Conservation (phyloP, 23 tunicate species). For the Oikopleura vanhoeffeni region DNA sequence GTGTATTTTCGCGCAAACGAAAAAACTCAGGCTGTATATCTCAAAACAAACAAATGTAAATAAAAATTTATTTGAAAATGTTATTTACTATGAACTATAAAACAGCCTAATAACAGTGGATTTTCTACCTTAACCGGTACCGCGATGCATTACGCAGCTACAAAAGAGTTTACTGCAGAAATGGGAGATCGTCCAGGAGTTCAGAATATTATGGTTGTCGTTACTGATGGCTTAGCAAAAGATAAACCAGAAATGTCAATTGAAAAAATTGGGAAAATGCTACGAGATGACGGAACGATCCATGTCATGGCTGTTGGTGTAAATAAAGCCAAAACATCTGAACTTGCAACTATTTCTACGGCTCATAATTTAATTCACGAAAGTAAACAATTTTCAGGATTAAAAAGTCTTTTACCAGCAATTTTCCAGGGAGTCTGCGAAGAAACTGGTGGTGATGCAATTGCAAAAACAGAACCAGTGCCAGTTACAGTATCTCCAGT, state of each 20-base stretch:
- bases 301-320: background rate
- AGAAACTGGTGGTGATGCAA: background rate
- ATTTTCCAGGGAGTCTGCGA: background rate
- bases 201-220: background rate
- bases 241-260: background rate
- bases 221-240: background rate
- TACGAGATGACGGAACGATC: background rate
- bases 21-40: too few species aligned
- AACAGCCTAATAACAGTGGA: too few species aligned
- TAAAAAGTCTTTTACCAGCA: background rate
- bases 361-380: background rate
- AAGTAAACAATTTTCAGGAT: background rate
- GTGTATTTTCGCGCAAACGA: too few species aligned
- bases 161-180: background rate
- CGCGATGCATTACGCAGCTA: background rate
- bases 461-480: background rate
- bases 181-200: background rate
- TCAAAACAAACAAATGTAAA: too few species aligned
- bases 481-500: too few species aligned
- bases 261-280: background rate
- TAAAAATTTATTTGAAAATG: too few species aligned
- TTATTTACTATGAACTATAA: too few species aligned
- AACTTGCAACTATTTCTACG: background rate
- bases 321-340: background rate
- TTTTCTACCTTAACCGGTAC: background rate